A percentile compares a stretch with the other conserved stretches of the same genome.
Evolutionary conservation across 2,113 vertebrate species (phyloP).

Genomic region (Bufo bufo): DNA sequence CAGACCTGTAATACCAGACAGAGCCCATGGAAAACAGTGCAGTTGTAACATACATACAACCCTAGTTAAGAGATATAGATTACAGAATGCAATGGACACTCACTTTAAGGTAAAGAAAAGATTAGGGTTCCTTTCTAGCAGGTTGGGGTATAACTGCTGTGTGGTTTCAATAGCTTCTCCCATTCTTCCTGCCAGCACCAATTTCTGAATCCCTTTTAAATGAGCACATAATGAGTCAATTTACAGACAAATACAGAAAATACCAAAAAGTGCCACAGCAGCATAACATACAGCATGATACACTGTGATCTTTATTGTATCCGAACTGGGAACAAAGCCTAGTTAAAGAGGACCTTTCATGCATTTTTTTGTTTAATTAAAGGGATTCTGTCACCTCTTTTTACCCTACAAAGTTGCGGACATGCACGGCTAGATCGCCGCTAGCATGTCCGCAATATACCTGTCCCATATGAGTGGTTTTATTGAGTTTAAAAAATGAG

Average conservation of each 20-base stretch:
- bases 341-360: not conserved
- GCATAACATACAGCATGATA: not conserved
- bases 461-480: too few species aligned
- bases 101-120: slow-evolving; percentile 99
- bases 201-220: slow-evolving; percentile 95
- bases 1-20: not conserved
- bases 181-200: slow-evolving; percentile 98
- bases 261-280: not conserved
- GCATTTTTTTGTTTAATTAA: too few species aligned
- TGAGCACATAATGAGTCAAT: slow-evolving; percentile 36
- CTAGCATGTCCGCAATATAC: too few species aligned
- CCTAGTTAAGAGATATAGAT: not conserved
- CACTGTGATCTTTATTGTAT: not conserved
- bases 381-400: too few species aligned
- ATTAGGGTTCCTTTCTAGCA: slow-evolving; percentile 98
- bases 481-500: too few species aligned
- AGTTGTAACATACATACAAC: not conserved
- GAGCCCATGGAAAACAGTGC: not conserved
- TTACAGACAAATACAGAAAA: slow-evolving; percentile 38
- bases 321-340: not conserved
- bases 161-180: slow-evolving; percentile 99
- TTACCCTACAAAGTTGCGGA: too few species aligned
- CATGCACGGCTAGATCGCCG: too few species aligned
- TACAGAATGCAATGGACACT: slow-evolving; percentile 64
- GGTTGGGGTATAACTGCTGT: slow-evolving; percentile 96